phyloP scores from a whole-genome alignment of 1,140 invertebrate genomes.

The Drosophila seguyi region DNA sequence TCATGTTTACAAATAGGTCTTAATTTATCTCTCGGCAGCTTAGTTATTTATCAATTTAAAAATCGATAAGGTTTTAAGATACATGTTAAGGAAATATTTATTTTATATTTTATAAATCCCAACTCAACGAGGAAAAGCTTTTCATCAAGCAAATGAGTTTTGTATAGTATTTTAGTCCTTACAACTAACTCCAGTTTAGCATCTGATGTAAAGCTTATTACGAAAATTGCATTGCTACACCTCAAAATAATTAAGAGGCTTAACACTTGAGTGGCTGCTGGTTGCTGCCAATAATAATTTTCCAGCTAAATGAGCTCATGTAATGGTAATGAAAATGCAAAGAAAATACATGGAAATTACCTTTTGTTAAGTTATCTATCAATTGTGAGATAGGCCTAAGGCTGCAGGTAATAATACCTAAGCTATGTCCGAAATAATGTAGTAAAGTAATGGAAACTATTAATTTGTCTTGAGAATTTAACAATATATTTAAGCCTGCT shows the following conservation, averaged over 20 bases:
- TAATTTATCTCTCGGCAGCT: not conserved
- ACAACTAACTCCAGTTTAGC: not conserved
- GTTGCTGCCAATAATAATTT: conserved; percentile 15
- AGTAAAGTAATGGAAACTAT: not conserved
- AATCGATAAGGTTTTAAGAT: not conserved
- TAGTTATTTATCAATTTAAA: not conserved
- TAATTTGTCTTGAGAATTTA: conserved; percentile 13
- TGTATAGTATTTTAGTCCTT: not conserved
- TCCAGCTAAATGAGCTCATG: conserved; percentile 2
- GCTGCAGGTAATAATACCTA: not conserved
- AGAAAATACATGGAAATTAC: not conserved
- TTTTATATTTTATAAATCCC: not conserved
- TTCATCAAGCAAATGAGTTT: not conserved
- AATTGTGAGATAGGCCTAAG: not conserved
- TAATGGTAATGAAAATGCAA: not conserved
- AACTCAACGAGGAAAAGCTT: not conserved
- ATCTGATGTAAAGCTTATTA: not conserved
- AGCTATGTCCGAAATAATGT: not conserved
- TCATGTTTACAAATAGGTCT: not conserved
- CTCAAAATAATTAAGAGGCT: conserved; percentile 2
- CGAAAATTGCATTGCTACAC: not conserved
- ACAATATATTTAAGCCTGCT: not conserved
- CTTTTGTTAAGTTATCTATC: not conserved
- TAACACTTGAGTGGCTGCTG: conserved; percentile 21
- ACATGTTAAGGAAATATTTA: not conserved